These are phyloP conservation scores for Heterochromis multidens DNA, from an alignment of 2,113 vertebrate genomes.

Conservation along the genomic window DNA sequence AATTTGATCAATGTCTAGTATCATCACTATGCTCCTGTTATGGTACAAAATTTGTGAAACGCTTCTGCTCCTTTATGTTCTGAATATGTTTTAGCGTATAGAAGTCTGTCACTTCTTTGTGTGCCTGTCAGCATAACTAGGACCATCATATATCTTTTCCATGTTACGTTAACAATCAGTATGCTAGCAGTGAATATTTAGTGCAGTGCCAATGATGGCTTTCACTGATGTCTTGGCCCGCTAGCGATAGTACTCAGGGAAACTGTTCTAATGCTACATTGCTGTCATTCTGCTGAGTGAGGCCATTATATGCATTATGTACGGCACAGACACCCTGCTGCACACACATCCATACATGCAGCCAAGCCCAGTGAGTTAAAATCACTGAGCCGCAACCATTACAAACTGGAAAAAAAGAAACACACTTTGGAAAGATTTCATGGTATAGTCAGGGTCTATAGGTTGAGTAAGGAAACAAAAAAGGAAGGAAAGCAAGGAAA, in stretches of 20 bases:
- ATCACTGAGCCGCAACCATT: conserved; percentile 22
- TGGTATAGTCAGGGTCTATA: conserved; percentile 5
- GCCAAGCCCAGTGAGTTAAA: not conserved
- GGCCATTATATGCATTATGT: conserved; percentile 40
- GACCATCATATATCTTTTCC: conserved; percentile 15
- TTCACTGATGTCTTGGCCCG: conserved; percentile 32
- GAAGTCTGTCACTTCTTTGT: not conserved
- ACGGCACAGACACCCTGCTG: not conserved
- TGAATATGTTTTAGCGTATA: not conserved
- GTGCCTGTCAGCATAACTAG: not conserved
- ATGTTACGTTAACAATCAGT: conserved; percentile 28
- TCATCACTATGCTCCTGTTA: not conserved
- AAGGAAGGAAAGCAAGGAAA: too few relatives aligned
- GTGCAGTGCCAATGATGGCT: conserved; percentile 18
- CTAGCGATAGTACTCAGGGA: conserved; percentile 26
- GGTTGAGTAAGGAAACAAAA: conserved; percentile 9
- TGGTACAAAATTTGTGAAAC: not conserved
- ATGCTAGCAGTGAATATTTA: conserved; percentile 44
- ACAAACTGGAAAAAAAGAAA: not conserved
- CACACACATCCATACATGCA: not conserved
- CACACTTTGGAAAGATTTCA: conserved; percentile 15
- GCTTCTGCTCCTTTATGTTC: not conserved
- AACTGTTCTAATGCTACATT: conserved; percentile 33
- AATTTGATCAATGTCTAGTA: not conserved
- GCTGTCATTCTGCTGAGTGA: conserved; percentile 9